Conservation (phyloP, 2,888 invertebrate species). For the Himalopsyche anomala region DNA sequence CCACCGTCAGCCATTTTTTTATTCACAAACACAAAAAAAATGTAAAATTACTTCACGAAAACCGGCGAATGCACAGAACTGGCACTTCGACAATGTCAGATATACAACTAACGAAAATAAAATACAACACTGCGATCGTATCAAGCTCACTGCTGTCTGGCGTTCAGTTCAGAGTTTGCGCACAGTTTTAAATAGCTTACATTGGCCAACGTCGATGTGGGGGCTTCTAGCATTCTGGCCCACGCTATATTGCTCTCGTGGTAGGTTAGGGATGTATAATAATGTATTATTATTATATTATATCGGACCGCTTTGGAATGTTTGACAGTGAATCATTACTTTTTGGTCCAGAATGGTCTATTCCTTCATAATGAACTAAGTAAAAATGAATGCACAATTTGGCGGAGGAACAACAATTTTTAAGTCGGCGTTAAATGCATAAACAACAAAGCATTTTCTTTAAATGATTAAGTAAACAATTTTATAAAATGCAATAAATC, state of each 20-base stretch:
- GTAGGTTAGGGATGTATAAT: slow-evolving; percentile 42
- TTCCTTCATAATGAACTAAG: background rate
- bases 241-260: slow-evolving; percentile 28
- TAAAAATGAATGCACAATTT: slow-evolving; percentile 22
- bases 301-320: background rate
- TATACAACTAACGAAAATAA: slow-evolving; percentile 48
- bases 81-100: slow-evolving; percentile 72
- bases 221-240: slow-evolving; percentile 39
- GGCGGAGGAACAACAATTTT: slow-evolving; percentile 15
- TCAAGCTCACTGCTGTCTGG: slow-evolving; percentile 73
- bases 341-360: slow-evolving; percentile 41
- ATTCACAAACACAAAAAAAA: slow-evolving; percentile 59
- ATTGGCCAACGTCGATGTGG: slow-evolving; percentile 46
- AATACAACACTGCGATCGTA: slow-evolving; percentile 76
- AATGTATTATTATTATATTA: slow-evolving; percentile 13
- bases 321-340: slow-evolving; percentile 29
- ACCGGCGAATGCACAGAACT: slow-evolving; percentile 67
- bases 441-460: background rate
- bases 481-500: too few species aligned
- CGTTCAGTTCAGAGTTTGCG: slow-evolving; percentile 75
- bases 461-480: background rate
- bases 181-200: slow-evolving; percentile 78
- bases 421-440: background rate
- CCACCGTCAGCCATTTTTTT: slow-evolving; percentile 87
- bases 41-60: slow-evolving; percentile 37